Conservation (phyloP, 2,888 invertebrate species). For the Neoascia interrupta region DNA sequence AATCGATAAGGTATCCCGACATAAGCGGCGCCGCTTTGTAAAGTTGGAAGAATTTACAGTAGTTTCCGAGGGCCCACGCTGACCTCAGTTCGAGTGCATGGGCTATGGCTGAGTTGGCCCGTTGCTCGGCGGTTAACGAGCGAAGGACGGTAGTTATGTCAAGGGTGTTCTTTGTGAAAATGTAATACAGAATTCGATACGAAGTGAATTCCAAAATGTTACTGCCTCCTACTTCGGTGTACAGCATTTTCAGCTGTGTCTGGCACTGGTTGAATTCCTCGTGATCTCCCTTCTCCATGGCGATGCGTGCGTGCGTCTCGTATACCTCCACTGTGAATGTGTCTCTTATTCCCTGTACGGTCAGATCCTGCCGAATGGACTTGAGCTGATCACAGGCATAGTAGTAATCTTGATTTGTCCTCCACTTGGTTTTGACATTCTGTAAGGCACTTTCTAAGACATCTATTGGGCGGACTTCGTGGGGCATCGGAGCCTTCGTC, state of each 20-base stretch:
- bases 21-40: constrained; percentile 95
- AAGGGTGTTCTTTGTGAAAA: constrained; percentile 98
- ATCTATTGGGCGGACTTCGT: constrained; percentile 93
- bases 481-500: constrained; percentile 96
- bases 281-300: constrained; percentile 98
- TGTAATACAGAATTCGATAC: constrained; percentile 97
- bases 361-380: constrained; percentile 98
- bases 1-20: constrained; percentile 98
- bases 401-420: constrained; percentile 93
- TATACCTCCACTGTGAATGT: constrained; percentile 98
- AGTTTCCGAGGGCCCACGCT: constrained; percentile 96
- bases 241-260: constrained; percentile 97
- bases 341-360: constrained; percentile 97
- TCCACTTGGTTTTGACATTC: constrained; percentile 95
- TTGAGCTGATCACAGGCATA: constrained; percentile 99
- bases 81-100: constrained; percentile 94
- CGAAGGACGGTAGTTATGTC: constrained; percentile 96
- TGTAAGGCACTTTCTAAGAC: constrained; percentile 91
- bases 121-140: constrained; percentile 87
- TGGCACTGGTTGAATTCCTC: constrained; percentile 99
- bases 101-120: constrained; percentile 88
- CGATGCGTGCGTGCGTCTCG: constrained; percentile 98
- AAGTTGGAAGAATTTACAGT: constrained; percentile 94
- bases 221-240: constrained; percentile 87
- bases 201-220: constrained; percentile 96